Evolutionary conservation across 2,888 invertebrate genomes (phyloP).

Genomic region (Temnothorax rugatulus): DNA sequence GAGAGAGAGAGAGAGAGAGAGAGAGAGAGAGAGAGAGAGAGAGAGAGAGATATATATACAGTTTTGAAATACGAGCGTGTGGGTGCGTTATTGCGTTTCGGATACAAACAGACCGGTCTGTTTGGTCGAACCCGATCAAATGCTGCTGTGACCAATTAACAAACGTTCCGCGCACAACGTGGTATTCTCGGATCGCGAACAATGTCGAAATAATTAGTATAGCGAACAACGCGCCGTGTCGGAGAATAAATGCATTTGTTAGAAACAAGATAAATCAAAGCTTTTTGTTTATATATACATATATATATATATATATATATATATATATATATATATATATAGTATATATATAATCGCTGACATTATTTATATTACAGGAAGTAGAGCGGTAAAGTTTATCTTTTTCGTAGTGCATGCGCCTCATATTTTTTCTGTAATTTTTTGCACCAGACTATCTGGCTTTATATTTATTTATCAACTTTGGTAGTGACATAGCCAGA

Average conservation of each 20-base stretch:
- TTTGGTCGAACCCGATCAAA: constrained; percentile 69
- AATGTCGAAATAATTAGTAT: constrained; percentile 69
- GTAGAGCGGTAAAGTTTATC: background rate
- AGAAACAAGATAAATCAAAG: background rate
- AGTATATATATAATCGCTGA: background rate
- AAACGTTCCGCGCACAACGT: constrained; percentile 36
- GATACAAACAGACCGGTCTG: constrained; percentile 66
- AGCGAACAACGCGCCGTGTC: constrained; percentile 23
- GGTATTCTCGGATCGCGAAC: constrained; percentile 54
- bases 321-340: background rate
- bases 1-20: background rate
- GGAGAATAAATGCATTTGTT: constrained; percentile 56
- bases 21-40: background rate
- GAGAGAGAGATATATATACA: background rate
- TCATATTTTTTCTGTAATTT: background rate
- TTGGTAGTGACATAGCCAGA: background rate
- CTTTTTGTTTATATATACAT: background rate
- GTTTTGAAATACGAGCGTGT: constrained; percentile 14
- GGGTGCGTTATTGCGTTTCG: constrained; percentile 64
- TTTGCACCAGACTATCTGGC: background rate
- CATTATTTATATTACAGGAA: background rate
- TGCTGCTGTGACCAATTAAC: constrained; percentile 70
- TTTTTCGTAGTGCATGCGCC: background rate
- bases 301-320: background rate
- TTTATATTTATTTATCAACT: constrained; percentile 2